These are phyloP conservation scores for Caenorhabditis plicata DNA, from an alignment of 2,888 invertebrate species.

Conservation along the genomic window DNA sequence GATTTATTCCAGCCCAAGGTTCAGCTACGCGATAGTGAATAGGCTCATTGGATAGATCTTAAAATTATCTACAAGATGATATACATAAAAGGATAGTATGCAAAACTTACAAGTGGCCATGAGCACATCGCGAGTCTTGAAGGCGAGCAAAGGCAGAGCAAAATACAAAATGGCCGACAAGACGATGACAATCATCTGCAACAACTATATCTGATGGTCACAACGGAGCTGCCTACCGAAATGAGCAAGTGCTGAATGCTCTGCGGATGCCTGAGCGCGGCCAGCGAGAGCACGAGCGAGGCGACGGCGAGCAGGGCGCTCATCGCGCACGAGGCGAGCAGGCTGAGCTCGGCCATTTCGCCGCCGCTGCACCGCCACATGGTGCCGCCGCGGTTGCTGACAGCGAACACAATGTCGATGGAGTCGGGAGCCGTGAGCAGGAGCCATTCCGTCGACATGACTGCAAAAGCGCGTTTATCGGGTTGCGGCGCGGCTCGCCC, in stretches of 20 bases:
- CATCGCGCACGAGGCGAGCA: constrained; percentile 31
- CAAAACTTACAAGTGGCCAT: constrained; percentile 32
- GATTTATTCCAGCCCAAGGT: background rate
- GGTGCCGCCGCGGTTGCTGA: constrained; percentile 39
- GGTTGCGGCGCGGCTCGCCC: too few relatives aligned
- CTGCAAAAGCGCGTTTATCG: too few relatives aligned
- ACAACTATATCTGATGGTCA: background rate
- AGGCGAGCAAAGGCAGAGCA: constrained; percentile 32
- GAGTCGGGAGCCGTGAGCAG: constrained; percentile 36
- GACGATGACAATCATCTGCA: constrained; percentile 31
- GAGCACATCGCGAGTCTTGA: constrained; percentile 32
- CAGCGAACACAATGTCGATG: constrained; percentile 32
- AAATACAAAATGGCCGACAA: constrained; percentile 36
- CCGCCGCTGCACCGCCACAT: constrained; percentile 48
- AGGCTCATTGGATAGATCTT: too few relatives aligned
- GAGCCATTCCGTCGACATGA: constrained; percentile 47
- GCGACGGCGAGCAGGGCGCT: constrained; percentile 27
- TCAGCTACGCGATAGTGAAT: background rate
- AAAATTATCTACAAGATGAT: too few relatives aligned
- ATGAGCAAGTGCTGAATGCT: constrained; percentile 43
- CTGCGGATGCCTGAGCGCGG: constrained; percentile 31
- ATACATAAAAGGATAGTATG: too few relatives aligned
- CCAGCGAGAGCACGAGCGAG: constrained; percentile 39
- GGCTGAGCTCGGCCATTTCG: constrained; percentile 18
- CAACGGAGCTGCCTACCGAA: constrained; percentile 10